Evolutionary conservation across 53 echinoderm and acorn worm species (phyloP).

Genomic region (Astropecten irregularis): DNA sequence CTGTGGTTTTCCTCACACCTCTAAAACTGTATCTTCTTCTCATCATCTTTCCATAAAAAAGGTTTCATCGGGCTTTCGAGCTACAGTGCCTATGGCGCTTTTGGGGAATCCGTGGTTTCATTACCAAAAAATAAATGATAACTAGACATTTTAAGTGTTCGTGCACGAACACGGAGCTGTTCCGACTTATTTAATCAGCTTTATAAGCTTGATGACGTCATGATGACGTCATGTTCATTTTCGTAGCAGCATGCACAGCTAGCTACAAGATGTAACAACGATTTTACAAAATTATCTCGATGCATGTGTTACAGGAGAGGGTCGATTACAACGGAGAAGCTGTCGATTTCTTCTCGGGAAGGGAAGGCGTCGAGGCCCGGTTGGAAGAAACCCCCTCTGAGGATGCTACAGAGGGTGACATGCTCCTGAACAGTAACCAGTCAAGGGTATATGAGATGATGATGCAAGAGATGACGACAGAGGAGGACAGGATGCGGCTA

Average conservation of each 20-base stretch:
- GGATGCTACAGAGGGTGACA: constrained; percentile 12
- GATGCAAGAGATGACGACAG: not conserved
- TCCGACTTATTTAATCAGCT: not conserved
- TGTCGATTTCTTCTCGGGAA: not conserved
- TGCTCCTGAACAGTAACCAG: not conserved
- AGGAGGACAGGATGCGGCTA: constrained; percentile 9
- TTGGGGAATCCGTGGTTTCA: too few relatives aligned
- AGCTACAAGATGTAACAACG: not conserved
- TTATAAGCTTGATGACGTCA: too few relatives aligned
- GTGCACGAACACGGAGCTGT: not conserved
- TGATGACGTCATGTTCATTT: too few relatives aligned
- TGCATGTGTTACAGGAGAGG: not conserved
- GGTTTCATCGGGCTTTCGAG: too few relatives aligned
- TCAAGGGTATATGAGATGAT: not conserved
- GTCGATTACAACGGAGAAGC: constrained; percentile 8
- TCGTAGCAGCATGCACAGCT: too few relatives aligned
- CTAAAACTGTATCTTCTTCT: too few relatives aligned
- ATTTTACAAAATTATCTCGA: not conserved
- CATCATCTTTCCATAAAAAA: too few relatives aligned
- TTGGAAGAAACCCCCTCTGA: constrained; percentile 13
- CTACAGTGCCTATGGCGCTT: too few relatives aligned
- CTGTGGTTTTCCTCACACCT: too few relatives aligned
- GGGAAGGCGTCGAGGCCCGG: not conserved
- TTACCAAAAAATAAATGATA: too few relatives aligned
- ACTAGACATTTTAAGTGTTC: too few relatives aligned